Evolutionary conservation across 2,113 vertebrate species (phyloP).

Genomic region (Erythrolamprus reginae): DNA sequence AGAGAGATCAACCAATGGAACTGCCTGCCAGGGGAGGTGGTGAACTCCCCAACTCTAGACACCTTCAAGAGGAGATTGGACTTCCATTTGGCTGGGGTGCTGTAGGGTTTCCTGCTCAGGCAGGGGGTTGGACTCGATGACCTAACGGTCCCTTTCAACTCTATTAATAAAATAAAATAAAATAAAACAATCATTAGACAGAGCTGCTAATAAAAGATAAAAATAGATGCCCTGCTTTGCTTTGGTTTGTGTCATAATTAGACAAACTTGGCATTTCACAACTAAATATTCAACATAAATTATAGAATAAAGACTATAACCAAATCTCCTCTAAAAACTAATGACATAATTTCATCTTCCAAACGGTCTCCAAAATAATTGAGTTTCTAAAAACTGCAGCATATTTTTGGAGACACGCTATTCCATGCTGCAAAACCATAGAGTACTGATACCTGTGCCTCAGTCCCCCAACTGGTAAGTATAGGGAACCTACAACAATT

Average conservation of each 20-base stretch:
- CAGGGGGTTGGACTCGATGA: no score
- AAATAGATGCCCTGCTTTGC: background rate
- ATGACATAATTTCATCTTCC: background rate
- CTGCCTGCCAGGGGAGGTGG: no score
- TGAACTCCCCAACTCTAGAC: no score
- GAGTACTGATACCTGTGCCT: background rate
- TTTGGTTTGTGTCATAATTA: background rate
- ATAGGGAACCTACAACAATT: background rate
- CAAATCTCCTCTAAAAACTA: background rate
- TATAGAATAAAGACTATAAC: background rate
- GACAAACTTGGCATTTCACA: background rate
- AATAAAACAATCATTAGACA: no score
- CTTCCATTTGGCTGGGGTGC: no score
- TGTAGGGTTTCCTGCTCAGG: no score
- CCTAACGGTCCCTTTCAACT: no score
- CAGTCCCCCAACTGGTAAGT: background rate
- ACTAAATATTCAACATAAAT: background rate
- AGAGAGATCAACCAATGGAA: no score
- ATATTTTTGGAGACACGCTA: background rate
- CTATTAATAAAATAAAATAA: no score
- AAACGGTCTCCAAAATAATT: background rate
- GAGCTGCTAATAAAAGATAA: background rate
- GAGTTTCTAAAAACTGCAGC: background rate
- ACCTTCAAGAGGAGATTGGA: no score
- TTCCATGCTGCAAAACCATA: background rate